phyloP scores from a whole-genome alignment of 2,113 vertebrate species.

The Alosa alosa region DNA sequence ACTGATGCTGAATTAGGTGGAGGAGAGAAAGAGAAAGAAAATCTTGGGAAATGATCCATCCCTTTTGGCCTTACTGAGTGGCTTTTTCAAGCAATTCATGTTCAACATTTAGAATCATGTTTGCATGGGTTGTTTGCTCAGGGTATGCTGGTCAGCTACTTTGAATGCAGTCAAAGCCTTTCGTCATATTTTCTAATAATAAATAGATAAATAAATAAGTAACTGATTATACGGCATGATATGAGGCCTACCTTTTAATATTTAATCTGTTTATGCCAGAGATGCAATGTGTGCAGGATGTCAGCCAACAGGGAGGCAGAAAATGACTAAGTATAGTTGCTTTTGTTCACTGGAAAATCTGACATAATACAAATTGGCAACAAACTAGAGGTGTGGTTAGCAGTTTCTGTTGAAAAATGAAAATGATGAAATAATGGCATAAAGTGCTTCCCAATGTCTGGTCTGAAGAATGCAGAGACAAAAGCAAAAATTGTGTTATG shows the following conservation, averaged over 20 bases:
- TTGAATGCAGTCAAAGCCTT: neutral
- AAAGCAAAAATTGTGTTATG: too few relatives aligned
- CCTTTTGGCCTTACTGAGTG: conserved; percentile 23
- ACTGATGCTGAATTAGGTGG: conserved; percentile 68
- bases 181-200: neutral
- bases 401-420: neutral
- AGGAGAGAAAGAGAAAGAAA: conserved; percentile 51
- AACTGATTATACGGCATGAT: neutral
- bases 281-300: neutral
- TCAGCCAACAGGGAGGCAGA: too few relatives aligned
- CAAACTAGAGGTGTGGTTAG: neutral
- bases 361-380: neutral
- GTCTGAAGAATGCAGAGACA: too few relatives aligned
- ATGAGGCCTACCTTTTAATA: neutral
- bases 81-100: neutral
- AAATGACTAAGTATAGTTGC: neutral
- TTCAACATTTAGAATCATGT: neutral
- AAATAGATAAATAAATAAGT: neutral
- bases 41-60: conserved; percentile 57
- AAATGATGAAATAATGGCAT: neutral
- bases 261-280: neutral
- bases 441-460: neutral
- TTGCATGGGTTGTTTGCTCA: neutral
- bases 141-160: neutral
- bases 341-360: neutral